Evolutionary conservation across 2,888 invertebrate species (phyloP), one percentile per base, ranked within the genome.

Genomic region (Hipparchia semele): DNA sequence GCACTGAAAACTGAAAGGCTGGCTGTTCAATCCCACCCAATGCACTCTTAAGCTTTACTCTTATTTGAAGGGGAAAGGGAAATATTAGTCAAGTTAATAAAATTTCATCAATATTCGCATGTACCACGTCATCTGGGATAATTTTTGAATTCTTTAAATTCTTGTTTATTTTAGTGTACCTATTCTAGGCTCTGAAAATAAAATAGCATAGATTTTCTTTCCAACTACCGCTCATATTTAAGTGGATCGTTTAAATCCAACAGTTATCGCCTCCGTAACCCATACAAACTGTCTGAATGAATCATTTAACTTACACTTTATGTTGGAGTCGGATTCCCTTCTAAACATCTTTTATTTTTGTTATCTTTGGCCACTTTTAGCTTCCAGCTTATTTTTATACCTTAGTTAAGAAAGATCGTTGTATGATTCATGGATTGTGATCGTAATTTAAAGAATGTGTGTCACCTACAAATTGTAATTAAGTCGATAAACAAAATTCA

Each of bases 281-380:
- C 51, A 53, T 65, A 51, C 51, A 65, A 53, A 65, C 65, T 65
- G 51, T 65, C 65, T 53, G 51, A 53, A 65, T 51, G 53, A 65
- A 53, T 65, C 65, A 65, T 64, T 64, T 45, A 12, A 8, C 8
- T 13, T 46, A 46, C 62, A 49, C 46, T 62, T 46, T 62, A 46
- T 62, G 62, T 46, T 49, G 45, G 49, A 46, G 59, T 60, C 59
- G 39, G 59, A 6, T 60, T 49, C 46, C 13, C 62, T 49, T 62
- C 9, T 45, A 61, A 13, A 13, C 23, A 58, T 58, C 23, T 58
- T 23, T 58, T 58, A 23, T 58, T 23, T 58, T 13, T 51, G 10
- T 65, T 65, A 33, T 65, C 51, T 62, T 46, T 62, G 46, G 39
- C 60, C 45, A 61, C 60, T 39, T 61, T 61, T 61, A 61, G 64